Percentiles rank a stretch among this genome's conserved stretches.
phyloP scores from a whole-genome alignment of 2,113 vertebrate genomes.

The Tetraodon nigroviridis region DNA sequence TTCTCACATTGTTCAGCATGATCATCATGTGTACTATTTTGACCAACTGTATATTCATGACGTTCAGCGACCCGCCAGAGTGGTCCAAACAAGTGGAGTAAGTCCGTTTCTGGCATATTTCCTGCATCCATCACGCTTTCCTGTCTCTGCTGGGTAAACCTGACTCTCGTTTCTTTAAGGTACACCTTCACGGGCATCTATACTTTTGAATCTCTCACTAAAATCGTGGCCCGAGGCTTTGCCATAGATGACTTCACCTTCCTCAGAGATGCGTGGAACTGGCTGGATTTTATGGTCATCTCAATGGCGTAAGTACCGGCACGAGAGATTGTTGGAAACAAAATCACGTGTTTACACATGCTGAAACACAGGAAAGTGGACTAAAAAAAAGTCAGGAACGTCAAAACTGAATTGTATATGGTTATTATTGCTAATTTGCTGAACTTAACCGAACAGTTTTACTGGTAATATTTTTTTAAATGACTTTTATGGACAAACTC shows the following conservation, averaged over 20 bases:
- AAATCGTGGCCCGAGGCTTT: conserved; percentile 96
- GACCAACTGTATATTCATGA: conserved; percentile 99
- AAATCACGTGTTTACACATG: too few relatives aligned
- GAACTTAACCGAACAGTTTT: too few relatives aligned
- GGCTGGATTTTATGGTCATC: conserved; percentile 98
- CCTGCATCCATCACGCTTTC: not conserved
- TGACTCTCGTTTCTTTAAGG: conserved; percentile 63
- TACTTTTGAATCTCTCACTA: conserved; percentile 96
- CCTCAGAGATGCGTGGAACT: conserved; percentile 96
- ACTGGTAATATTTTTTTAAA: too few relatives aligned
- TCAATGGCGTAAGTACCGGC: conserved; percentile 94
- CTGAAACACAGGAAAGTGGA: too few relatives aligned
- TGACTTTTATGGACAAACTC: too few relatives aligned
- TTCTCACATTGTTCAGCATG: conserved; percentile 94
- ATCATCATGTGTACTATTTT: conserved; percentile 99
- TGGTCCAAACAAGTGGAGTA: conserved; percentile 99
- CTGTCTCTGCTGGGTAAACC: too few relatives aligned
- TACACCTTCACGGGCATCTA: conserved; percentile 99
- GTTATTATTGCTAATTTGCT: too few relatives aligned
- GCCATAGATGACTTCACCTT: conserved; percentile 96
- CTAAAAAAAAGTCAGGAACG: too few relatives aligned
- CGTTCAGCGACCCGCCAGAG: conserved; percentile 96
- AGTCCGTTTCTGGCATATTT: conserved; percentile 58
- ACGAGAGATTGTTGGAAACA: too few relatives aligned
- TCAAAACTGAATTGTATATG: too few relatives aligned